Evolutionary conservation across 2,888 invertebrate genomes (phyloP).

Genomic region (Drosophila birchii): DNA sequence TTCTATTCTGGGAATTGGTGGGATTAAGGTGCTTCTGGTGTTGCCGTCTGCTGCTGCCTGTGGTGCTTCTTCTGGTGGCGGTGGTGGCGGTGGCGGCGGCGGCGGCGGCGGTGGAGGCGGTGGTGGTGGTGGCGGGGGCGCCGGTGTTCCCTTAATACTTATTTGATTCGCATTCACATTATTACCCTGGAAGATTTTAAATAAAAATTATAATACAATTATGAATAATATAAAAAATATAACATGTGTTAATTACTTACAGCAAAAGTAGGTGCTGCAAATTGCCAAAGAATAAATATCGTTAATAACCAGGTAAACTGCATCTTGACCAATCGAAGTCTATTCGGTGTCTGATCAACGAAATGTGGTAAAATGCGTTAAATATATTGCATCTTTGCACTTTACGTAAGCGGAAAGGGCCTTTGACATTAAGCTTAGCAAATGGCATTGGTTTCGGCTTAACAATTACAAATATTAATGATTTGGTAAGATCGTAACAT

Average conservation of each 20-base stretch:
- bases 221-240: not conserved
- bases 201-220: not conserved
- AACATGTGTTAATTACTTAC: not conserved
- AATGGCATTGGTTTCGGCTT: not conserved
- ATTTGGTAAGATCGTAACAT: not conserved
- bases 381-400: slow-evolving; percentile 12
- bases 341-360: not conserved
- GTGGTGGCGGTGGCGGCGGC: not conserved
- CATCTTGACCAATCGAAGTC: not conserved
- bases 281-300: not conserved
- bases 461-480: not conserved
- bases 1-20: not conserved
- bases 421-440: not conserved
- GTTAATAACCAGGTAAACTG: not conserved
- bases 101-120: not conserved
- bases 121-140: not conserved
- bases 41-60: too few relatives aligned
- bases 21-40: not conserved
- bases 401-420: not conserved
- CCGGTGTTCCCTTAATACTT: not conserved
- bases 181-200: not conserved
- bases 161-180: not conserved
- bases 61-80: not conserved
- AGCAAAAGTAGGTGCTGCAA: not conserved
- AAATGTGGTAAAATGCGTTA: not conserved